phyloP scores from a whole-genome alignment of 35 echinoderm and acorn worm genomes.

The Chiridota heheva region DNA sequence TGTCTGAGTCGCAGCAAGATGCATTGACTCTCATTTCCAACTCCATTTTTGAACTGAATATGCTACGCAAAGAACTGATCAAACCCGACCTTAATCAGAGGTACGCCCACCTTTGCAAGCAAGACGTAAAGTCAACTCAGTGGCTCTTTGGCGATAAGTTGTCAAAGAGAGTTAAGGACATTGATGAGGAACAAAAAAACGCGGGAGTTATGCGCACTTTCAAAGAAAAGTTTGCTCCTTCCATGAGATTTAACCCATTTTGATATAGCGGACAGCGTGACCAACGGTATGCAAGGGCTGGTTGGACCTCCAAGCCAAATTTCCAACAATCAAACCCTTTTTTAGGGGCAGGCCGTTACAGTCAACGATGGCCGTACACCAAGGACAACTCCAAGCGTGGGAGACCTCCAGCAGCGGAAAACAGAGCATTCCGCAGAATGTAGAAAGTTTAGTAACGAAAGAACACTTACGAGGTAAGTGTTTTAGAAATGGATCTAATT shows the following conservation, averaged over 20 bases:
- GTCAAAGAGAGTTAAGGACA: constrained; percentile 27
- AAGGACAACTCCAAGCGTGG: not conserved
- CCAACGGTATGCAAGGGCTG: not conserved
- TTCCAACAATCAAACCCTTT: not conserved
- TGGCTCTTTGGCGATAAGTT: constrained; percentile 38
- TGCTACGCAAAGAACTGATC: not conserved
- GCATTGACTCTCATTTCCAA: not conserved
- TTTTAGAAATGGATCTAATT: not conserved
- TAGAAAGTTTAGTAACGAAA: not conserved
- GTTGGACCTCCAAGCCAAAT: not conserved
- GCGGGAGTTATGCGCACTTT: not conserved
- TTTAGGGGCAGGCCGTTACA: not conserved
- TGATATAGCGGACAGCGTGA: not conserved
- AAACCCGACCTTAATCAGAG: constrained; percentile 20
- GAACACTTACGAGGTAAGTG: constrained; percentile 24
- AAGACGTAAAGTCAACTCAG: not conserved
- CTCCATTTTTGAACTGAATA: no score
- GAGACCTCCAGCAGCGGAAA: not conserved
- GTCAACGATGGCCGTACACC: not conserved
- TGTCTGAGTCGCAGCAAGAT: not conserved
- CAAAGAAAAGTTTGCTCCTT: not conserved
- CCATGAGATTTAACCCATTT: constrained; percentile 11
- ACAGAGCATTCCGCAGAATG: not conserved
- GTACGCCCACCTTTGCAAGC: constrained; percentile 25
- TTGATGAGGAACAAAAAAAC: constrained; percentile 32